Evolutionary conservation across 2,888 invertebrate genomes (phyloP), one percentile per base, ranked within the genome.

Genomic region (Sphaerophoria rueppellii): DNA sequence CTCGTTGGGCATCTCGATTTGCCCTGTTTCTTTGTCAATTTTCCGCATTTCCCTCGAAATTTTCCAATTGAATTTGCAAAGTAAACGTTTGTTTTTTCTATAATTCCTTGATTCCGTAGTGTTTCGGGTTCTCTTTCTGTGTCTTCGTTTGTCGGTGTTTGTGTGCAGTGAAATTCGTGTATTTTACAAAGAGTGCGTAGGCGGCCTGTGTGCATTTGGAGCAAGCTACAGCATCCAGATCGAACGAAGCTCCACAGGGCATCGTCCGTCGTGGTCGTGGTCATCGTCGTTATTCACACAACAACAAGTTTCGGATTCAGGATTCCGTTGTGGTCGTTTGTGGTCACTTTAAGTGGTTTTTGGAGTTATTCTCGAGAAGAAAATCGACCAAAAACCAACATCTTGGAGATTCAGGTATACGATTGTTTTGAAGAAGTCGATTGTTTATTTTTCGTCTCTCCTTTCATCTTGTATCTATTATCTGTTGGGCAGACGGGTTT

Each of bases 201-300:
- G 83, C 60, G 83, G 67, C 11, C 12, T 57, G 69, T 71, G 54
- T 78, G 78, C 78, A 78, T 55, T 75, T 40, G 63, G 63, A 75
- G 43, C 60, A 67, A 80, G 63, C 14, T 65, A 37, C 50, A 50
- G 75, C 60, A 76, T 80, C 54, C 50, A 71, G 67, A 54, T 67
- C 40, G 24, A 52, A 65, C 37, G 16, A 52, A 65, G 58, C 76
- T 63, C 63, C 67, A 37, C 67, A 11, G 75, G 12, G 75, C 75
- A 83, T 83, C 80, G 74, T 67, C 71, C 71, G 24, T 24, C 24
- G 24, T 24, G 24, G 24, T 24, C 24, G 24, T 24, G 24, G 24
- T 24, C 24, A 2, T 24, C 74, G 78, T 83, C 79, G 74, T 67
- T 67, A 14, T 35, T 48, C 52, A 50, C 46, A 40, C 35, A 12